Base-by-base conservation (phyloP, 2,113 vertebrate species). In the Marmota monax region DNA sequence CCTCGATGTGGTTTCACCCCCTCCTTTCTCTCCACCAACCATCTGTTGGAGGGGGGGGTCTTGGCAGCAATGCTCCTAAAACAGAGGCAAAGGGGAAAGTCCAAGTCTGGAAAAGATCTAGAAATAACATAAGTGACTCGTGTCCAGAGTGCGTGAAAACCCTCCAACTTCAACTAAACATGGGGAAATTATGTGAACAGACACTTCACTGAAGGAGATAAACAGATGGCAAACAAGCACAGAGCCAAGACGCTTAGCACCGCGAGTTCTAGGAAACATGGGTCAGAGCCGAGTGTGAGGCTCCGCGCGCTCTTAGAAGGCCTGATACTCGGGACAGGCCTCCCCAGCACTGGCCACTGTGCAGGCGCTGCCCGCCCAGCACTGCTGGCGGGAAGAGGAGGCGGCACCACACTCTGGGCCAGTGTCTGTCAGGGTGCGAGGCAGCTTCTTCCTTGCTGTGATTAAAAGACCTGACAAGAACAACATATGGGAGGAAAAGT, bases 231-330 rank as follows among this genome's bases (percentile, higher is more conserved):
- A 27, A 5, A 42, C 1, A 20, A 32, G 10, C 4, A 23, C 34
- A 22, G 4, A 14, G 5, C 18, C 34, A 10, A 23, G 32, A 34
- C 16, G 6, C 51, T 39, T 1, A 39, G n/a, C 16, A 61, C 13
- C 7, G 16, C 0, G 14, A 48, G 58, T 27, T 29, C 22, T 16
- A 22, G 77, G 48, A 79, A 42, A n/a, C 14, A 8, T 10, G 23
- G 18, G 4, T 0, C 29, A 11, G 29, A 61, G 51, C 69, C 67
- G 11, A 1, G 9, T 29, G 32, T 17, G 70, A 34, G 14, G 7
- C 16, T 3, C 48, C 1, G 1, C 45, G 13, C 8, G 2, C 1
- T 25, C 18, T 25, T n/a, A 8, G 14, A 14, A n/a, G 2, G 9
- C 23, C 67, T 4, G 5, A 1, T 22, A 14, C 25, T 23, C 22